Conservation (phyloP, 2,888 invertebrate genomes). For the Kryphioiulus occultus region DNA sequence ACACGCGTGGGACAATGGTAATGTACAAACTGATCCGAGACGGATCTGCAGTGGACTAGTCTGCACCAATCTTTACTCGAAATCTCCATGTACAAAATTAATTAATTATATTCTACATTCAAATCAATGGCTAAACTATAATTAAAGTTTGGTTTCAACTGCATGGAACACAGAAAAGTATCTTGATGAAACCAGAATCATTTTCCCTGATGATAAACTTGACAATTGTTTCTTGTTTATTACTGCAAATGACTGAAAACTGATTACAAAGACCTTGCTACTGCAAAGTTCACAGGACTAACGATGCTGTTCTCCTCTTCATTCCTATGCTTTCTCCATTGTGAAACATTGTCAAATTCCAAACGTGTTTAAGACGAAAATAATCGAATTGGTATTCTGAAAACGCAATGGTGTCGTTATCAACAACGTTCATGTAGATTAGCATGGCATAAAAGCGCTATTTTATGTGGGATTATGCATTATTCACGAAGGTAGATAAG, state of each 20-base stretch:
- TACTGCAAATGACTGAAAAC: not conserved
- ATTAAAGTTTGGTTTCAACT: too few species aligned
- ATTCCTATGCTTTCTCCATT: not conserved
- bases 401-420: not conserved
- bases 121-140: too few species aligned
- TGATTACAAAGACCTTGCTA: not conserved
- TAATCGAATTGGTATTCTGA: not conserved
- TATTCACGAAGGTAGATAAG: constrained; percentile 21
- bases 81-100: too few species aligned
- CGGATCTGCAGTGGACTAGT: too few species aligned
- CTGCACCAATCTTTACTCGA: too few species aligned
- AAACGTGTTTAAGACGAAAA: not conserved
- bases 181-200: too few species aligned
- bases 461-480: not conserved
- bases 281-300: not conserved
- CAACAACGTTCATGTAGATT: not conserved
- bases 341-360: not conserved
- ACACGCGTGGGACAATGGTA: not conserved
- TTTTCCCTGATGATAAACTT: too few species aligned
- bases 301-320: not conserved
- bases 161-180: too few species aligned
- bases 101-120: too few species aligned
- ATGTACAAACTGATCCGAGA: not conserved
- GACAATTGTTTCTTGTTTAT: not conserved
- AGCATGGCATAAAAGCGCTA: not conserved